These are phyloP conservation scores for Harmothoe impar DNA, from an alignment of 2,888 invertebrate genomes.

Conservation along the genomic window DNA sequence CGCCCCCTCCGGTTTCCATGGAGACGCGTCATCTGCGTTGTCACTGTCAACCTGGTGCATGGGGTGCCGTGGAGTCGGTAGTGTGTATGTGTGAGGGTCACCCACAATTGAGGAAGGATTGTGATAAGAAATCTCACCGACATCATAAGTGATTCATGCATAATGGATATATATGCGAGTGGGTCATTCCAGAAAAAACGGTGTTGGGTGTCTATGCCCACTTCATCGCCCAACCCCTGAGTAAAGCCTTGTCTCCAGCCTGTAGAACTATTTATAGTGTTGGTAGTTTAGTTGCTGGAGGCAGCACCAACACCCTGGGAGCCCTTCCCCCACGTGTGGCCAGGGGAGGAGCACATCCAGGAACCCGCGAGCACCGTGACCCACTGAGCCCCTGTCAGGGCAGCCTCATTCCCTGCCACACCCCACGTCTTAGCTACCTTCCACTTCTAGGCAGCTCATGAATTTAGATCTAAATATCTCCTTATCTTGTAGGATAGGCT, in stretches of 20 bases:
- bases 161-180: no score
- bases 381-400: constrained; percentile 38
- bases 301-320: not conserved
- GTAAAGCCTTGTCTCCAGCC: constrained; percentile 24
- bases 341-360: not conserved
- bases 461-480: no score
- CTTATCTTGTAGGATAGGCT: no score
- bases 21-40: not conserved
- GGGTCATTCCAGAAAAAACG: no score
- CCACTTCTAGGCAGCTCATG: no score
- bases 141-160: no score
- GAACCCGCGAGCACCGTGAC: not conserved
- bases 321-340: not conserved
- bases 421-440: no score
- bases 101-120: no score
- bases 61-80: not conserved
- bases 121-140: no score
- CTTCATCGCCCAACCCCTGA: not conserved
- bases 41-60: not conserved
- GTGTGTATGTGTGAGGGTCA: constrained; percentile 25
- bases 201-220: no score
- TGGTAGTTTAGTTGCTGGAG: not conserved
- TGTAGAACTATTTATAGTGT: not conserved
- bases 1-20: constrained; percentile 33
- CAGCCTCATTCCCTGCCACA: no score